phyloP scores from a whole-genome alignment of 2,797 vertebrate genomes.

The Phoxinus dragarum region DNA sequence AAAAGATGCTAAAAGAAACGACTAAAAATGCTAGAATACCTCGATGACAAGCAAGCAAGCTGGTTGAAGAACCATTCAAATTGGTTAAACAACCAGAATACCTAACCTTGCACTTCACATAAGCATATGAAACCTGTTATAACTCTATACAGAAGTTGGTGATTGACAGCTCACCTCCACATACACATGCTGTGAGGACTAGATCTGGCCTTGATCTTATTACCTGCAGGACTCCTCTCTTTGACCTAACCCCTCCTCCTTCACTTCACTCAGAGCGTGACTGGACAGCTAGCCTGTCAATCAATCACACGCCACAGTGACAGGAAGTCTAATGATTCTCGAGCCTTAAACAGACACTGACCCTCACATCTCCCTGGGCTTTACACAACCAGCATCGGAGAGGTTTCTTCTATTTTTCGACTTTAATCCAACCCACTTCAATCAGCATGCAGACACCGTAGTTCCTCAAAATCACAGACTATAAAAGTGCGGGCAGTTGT shows the following conservation, averaged over 20 bases:
- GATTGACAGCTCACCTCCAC: slow-evolving; percentile 22
- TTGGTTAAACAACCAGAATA: background rate
- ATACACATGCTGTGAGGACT: slow-evolving; percentile 17
- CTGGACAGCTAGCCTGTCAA: slow-evolving; percentile 48
- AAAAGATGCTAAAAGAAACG: background rate
- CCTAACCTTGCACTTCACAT: background rate
- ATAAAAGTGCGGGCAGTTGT: slow-evolving; percentile 60
- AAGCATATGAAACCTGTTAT: background rate
- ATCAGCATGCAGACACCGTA: slow-evolving; percentile 52
- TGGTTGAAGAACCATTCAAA: background rate
- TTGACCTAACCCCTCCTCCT: slow-evolving; percentile 44
- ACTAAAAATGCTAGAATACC: background rate
- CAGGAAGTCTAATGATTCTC: slow-evolving; percentile 31
- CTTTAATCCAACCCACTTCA: slow-evolving; percentile 31
- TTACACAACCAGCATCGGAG: slow-evolving; percentile 29
- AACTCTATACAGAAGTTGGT: background rate
- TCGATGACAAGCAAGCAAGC: background rate
- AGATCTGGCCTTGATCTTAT: slow-evolving; percentile 51
- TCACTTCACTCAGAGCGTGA: slow-evolving; percentile 39
- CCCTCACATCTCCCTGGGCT: slow-evolving; percentile 39
- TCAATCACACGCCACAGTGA: slow-evolving; percentile 43
- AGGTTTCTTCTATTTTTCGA: background rate
- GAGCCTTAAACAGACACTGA: slow-evolving; percentile 18
- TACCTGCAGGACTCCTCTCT: slow-evolving; percentile 43
- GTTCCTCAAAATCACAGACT: slow-evolving; percentile 43